These are phyloP conservation scores for Cheilosia vulpina DNA, from an alignment of 2,888 invertebrate species.

Conservation along the genomic window DNA sequence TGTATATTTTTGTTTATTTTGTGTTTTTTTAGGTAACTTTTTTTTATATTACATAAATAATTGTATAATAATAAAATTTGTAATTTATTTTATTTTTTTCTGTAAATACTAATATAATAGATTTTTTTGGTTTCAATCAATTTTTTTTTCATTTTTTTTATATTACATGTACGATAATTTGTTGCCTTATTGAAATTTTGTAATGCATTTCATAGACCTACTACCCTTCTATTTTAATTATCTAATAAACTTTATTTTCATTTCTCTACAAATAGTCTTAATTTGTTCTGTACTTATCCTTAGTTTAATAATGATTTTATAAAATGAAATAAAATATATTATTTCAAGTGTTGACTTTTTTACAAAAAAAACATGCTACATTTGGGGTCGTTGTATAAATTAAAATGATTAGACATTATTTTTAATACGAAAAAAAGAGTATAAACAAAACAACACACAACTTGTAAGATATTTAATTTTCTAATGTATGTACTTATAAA, in stretches of 20 bases:
- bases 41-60: constrained; percentile 64
- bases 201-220: constrained; percentile 29
- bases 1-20: constrained; percentile 36
- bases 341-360: not conserved
- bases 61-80: constrained; percentile 73
- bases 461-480: constrained; percentile 13
- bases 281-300: constrained; percentile 20
- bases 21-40: constrained; percentile 50
- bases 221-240: constrained; percentile 47
- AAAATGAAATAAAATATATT: constrained; percentile 3
- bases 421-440: constrained; percentile 13
- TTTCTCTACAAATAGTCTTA: constrained; percentile 58
- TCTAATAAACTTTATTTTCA: constrained; percentile 49
- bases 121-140: constrained; percentile 40
- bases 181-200: constrained; percentile 25
- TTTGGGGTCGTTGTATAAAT: constrained; percentile 58
- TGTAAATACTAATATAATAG: constrained; percentile 55
- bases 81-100: constrained; percentile 27
- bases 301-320: constrained; percentile 28
- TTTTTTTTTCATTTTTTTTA: constrained; percentile 30
- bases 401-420: constrained; percentile 29
- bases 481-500: constrained; percentile 1
- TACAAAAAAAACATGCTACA: constrained; percentile 1
- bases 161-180: constrained; percentile 50
- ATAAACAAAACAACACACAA: constrained; percentile 40